These are phyloP conservation scores for Trachelus stipa DNA, from an alignment of 2,888 invertebrate genomes.

Conservation along the genomic window DNA sequence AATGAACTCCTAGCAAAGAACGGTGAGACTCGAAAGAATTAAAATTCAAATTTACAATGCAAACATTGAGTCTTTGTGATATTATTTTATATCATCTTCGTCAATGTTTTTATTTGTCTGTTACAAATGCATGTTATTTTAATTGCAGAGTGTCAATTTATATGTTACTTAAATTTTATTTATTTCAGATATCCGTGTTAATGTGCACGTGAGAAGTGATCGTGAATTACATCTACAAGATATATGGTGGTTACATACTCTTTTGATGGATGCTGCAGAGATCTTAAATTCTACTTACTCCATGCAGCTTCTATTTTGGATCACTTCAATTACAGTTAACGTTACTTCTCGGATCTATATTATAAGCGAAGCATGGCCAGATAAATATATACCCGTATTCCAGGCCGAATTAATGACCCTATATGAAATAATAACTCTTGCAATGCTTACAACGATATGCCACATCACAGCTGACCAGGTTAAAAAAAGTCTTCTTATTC, in stretches of 20 bases:
- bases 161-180: not conserved
- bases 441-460: conserved; percentile 38
- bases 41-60: not conserved
- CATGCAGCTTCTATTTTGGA: conserved; percentile 43
- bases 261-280: conserved; percentile 41
- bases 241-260: conserved; percentile 45
- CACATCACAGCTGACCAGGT: conserved; percentile 44
- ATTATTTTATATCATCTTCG: too few species aligned
- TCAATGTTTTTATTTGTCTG: too few species aligned
- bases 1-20: conserved; percentile 21
- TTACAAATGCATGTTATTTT: too few species aligned
- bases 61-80: too few species aligned
- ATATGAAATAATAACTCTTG: conserved; percentile 33
- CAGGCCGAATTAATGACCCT: conserved; percentile 38
- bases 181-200: conserved; percentile 26
- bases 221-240: conserved; percentile 37
- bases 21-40: conserved; percentile 2
- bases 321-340: conserved; percentile 40
- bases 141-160: not conserved
- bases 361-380: conserved; percentile 27
- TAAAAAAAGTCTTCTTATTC: conserved; percentile 10
- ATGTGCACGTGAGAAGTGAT: conserved; percentile 17
- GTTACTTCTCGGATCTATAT: conserved; percentile 44
- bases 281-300: conserved; percentile 44
- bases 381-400: conserved; percentile 17